Base-by-base conservation (phyloP, 2,888 invertebrate species). In the Ligdia adustata region DNA sequence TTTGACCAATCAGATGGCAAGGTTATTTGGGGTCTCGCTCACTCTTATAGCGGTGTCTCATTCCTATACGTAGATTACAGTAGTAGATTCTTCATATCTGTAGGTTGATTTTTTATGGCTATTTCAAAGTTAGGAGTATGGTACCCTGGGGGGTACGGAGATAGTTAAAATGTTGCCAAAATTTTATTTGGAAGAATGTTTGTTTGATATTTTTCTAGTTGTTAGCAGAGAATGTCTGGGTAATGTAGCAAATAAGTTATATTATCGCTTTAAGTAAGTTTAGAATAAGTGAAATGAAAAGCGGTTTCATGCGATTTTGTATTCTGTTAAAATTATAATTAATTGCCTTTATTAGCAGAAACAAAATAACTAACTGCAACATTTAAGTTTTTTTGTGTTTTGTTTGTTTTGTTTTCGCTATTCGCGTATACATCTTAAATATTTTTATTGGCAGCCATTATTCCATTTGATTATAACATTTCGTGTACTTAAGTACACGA, bases 11-110 rank as follows among this genome's bases (percentile, higher is more conserved):
- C 37, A 57, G 5, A 24, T 6, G 3, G 1, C 15, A 1, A 5
- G 1, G 28, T 49, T 0, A 41, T 60, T 9, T 4, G 15, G 55
- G 24, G 2, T 79, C 75, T 63, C 70, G 20, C 43, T 79, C 66
- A 1, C 9, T 18, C 44, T 4, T n/a, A 15, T 14, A 4, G n/a
- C 4, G 31, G 24, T 20, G 38, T 80, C 76, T 71, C 69, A 11
- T 34, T 81, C 70, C 53, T 60, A 75, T 75, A 69, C 72, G 79
- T 75, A 78, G 72, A 74, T 73, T 75, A 75, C 74, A 64, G 69
- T 70, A 79, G 75, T 79, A 80, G 79, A 82, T 83, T 79, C 72
- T 82, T 84, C 81, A 82, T 81, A 77, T 75, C 72, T 69, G 69
- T 64, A 71, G 72, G 73, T 75, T 78, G 75, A 75, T 80, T 82